These are phyloP conservation scores for Linyphia triangularis DNA, from an alignment of 2,888 invertebrate genomes.

Conservation along the genomic window DNA sequence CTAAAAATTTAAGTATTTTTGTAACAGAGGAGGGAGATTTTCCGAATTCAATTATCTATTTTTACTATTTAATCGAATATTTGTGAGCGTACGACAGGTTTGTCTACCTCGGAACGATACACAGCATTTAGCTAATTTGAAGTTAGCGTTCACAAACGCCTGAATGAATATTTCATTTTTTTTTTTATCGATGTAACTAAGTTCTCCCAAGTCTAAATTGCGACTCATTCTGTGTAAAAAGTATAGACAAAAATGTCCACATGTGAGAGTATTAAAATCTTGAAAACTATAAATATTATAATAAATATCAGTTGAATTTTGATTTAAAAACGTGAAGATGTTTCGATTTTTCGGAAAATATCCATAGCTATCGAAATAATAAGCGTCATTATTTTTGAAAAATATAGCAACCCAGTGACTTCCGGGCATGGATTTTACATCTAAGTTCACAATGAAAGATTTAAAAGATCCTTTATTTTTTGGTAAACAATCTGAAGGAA, in stretches of 20 bases:
- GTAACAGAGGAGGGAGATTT: no score
- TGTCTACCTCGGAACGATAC: no score
- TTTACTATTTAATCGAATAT: no score
- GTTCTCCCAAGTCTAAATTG: neutral
- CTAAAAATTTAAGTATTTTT: no score
- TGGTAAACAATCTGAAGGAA: constrained; percentile 5
- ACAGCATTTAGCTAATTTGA: neutral
- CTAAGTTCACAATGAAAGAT: constrained; percentile 52
- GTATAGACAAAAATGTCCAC: constrained; percentile 50
- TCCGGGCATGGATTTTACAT: neutral
- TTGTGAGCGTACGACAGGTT: no score
- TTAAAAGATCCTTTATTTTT: neutral
- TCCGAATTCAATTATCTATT: no score
- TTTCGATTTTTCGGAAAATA: neutral
- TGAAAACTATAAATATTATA: neutral
- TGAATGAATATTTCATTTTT: neutral
- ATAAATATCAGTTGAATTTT: neutral
- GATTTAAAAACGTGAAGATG: constrained; percentile 22
- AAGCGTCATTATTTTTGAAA: neutral
- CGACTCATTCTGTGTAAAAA: neutral
- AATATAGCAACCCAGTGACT: constrained; percentile 45
- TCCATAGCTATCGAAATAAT: constrained; percentile 60
- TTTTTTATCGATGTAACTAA: neutral
- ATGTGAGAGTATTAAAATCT: neutral
- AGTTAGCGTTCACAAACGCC: neutral